Percentiles rank a stretch among this genome's conserved stretches.
These are phyloP conservation scores for Puffinus mauretanicus DNA, from an alignment of 2,113 vertebrate species.

Conservation along the genomic window DNA sequence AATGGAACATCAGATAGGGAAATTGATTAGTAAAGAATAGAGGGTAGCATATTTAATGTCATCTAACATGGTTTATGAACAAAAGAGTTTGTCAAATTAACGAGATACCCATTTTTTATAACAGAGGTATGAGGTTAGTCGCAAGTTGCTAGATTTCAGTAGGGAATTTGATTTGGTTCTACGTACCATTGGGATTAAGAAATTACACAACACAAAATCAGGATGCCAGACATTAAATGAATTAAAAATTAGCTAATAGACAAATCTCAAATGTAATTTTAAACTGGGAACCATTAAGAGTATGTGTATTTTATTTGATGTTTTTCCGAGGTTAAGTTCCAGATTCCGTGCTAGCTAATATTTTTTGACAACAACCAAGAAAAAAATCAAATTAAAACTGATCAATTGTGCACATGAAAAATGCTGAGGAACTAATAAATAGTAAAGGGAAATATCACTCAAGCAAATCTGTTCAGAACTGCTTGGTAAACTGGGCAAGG, in stretches of 20 bases:
- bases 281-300: not conserved
- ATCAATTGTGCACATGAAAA: not conserved
- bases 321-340: not conserved
- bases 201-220: not conserved
- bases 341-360: not conserved
- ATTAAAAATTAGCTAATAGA: not conserved
- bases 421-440: not conserved
- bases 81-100: slow-evolving; percentile 17
- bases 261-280: not conserved
- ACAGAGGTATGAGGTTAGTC: not conserved
- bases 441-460: not conserved
- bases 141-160: not conserved
- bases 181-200: not conserved
- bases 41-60: not conserved
- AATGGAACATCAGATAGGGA: not conserved
- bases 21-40: not conserved
- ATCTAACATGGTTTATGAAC: not conserved
- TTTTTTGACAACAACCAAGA: not conserved
- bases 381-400: not conserved
- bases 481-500: not conserved
- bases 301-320: not conserved
- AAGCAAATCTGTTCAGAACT: not conserved
- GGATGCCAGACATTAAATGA: not conserved
- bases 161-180: not conserved
- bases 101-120: not conserved